Evolutionary conservation across 2,797 vertebrate genomes (phyloP).

Genomic region (Lagorchestes hirsutus): DNA sequence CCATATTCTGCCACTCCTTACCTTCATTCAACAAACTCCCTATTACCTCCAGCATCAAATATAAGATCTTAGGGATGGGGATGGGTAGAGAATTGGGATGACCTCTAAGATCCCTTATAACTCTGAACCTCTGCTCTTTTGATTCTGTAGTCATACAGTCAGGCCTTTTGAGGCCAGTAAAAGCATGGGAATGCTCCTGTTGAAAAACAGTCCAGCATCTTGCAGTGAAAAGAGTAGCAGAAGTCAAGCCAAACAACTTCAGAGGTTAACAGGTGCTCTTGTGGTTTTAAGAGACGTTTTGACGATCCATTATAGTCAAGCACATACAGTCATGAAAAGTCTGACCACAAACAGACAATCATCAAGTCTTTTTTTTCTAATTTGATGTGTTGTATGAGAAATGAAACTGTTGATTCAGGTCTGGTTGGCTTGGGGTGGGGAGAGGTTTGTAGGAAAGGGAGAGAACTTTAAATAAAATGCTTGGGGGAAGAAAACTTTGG

Average conservation of each 20-base stretch:
- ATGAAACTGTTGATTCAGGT: background rate
- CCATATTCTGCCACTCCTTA: background rate
- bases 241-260: background rate
- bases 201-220: background rate
- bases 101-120: background rate
- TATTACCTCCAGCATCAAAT: background rate
- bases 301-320: background rate
- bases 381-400: background rate
- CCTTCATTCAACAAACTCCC: background rate
- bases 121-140: background rate
- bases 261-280: background rate
- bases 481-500: background rate
- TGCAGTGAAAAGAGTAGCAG: background rate
- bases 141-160: background rate
- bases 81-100: background rate
- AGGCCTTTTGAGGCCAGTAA: background rate
- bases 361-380: background rate
- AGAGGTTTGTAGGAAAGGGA: background rate
- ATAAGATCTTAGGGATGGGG: background rate
- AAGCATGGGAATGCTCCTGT: background rate
- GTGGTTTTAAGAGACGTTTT: conserved; percentile 30
- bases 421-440: background rate
- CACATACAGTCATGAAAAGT: background rate
- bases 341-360: background rate
- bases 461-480: background rate